Evolutionary conservation across 2,797 vertebrate species (phyloP), one percentile per base, ranked within the genome.

Genomic region (Pachyuromys duprasi): DNA sequence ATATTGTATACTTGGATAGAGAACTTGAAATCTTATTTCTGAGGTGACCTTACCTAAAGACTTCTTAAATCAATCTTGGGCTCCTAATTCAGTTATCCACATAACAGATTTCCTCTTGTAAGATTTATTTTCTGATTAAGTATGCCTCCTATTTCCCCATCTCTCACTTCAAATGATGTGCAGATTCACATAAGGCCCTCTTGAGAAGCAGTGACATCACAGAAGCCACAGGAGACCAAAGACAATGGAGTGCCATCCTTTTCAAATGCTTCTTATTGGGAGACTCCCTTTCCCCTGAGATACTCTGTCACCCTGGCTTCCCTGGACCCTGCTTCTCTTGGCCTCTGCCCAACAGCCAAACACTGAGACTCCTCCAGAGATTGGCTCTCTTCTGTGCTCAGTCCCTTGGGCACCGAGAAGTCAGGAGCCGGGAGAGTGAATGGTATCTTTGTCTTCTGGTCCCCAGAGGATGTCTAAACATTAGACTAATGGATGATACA

Each of bases 401-500:
- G 45, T 2, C 96, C 24, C 62, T 69, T 33, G 28, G 87, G 33
- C 57, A 82, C 91, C 91, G 20, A 91, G 83, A 49, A 70, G 14
- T 24, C 36, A 86, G 42, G 63, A 75, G 14, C 20, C 75, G 80
- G 79, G n/a, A 31, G 55, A 31, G 8, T 88, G 5, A 90, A 57
- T 45, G 90, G 49, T 53, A 83, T 90, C 79, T 92, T 39, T 96
- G 93, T 96, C 76, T 76, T 89, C 72, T 92, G 60, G 33, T 83
- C 78, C 69, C 90, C 82, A 67, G 74, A 83, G 49, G 78, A 89
- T 39, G 70, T 2, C 6, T 92, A 26, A 63, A 33, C n/a, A 14
- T 80, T 62, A 75, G 15, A 53, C 17, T 42, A 78, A 76, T n/a
- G 75, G 45, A 72, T 28, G 79, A 49, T 57, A 31, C 4, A 17